Evolutionary conservation across 2,113 vertebrate species (phyloP).

Genomic region (Semicossyphus pulcher): DNA sequence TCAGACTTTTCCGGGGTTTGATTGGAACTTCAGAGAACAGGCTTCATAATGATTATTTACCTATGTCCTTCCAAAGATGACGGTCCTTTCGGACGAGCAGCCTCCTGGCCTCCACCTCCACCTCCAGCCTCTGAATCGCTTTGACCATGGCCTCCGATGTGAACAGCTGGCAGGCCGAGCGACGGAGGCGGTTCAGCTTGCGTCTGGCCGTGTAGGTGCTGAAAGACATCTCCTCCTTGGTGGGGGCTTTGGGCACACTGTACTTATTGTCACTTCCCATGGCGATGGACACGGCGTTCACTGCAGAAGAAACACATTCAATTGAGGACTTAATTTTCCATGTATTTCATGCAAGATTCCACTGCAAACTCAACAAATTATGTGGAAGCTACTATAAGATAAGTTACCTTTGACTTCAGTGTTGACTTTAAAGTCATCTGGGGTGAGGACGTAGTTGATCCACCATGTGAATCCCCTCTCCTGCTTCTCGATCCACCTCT

Average conservation of each 20-base stretch:
- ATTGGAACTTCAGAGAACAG: neutral
- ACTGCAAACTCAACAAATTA: neutral
- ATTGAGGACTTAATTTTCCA: no score
- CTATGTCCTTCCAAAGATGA: conserved; percentile 96
- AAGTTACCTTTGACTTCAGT: conserved; percentile 87
- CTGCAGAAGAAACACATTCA: conserved; percentile 68
- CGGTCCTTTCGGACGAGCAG: conserved; percentile 92
- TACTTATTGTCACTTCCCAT: conserved; percentile 85
- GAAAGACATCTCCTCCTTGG: conserved; percentile 93
- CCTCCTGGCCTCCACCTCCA: conserved; percentile 89
- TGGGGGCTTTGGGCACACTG: conserved; percentile 90
- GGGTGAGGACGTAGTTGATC: conserved; percentile 96
- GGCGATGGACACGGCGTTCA: conserved; percentile 87
- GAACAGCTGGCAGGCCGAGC: conserved; percentile 89
- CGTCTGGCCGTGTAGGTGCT: conserved; percentile 90
- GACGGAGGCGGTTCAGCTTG: conserved; percentile 89
- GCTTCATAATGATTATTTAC: conserved; percentile 69
- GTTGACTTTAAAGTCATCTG: conserved; percentile 93
- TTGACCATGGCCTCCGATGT: conserved; percentile 88
- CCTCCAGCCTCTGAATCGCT: conserved; percentile 91
- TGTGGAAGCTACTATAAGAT: neutral
- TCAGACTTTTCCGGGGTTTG: accelerated
- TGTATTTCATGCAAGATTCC: no score
- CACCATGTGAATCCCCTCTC: conserved; percentile 95
- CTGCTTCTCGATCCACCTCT: conserved; percentile 97